phyloP scores from a whole-genome alignment of 2,113 vertebrate genomes.

The Cyprinus carpio region DNA sequence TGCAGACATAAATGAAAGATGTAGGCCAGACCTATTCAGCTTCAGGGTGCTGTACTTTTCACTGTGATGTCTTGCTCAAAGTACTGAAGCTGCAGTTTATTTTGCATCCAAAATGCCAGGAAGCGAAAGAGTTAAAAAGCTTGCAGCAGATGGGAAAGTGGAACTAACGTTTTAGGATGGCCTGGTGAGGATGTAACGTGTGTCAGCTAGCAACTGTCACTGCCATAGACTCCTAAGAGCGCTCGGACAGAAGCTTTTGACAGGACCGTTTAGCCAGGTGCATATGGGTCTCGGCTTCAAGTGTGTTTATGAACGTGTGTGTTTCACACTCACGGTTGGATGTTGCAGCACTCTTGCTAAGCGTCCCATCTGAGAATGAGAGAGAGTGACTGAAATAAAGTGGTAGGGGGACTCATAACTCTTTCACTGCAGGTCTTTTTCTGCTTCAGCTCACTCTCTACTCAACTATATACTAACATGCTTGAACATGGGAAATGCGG shows the following conservation, averaged over 20 bases:
- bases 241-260: constrained; percentile 54
- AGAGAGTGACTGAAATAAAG: constrained; percentile 11
- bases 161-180: constrained; percentile 65
- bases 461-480: not conserved
- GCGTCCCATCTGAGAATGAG: not conserved
- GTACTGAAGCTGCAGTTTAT: not conserved
- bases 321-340: constrained; percentile 22
- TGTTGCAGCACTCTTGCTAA: not conserved
- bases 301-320: constrained; percentile 14
- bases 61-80: not conserved
- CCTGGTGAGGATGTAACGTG: constrained; percentile 71
- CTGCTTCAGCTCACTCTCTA: not conserved
- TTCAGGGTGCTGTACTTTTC: constrained; percentile 5
- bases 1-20: constrained; percentile 53
- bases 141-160: constrained; percentile 59
- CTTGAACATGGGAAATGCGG: not conserved
- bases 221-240: constrained; percentile 55
- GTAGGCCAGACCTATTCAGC: constrained; percentile 39
- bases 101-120: not conserved
- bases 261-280: constrained; percentile 52
- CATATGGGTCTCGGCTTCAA: constrained; percentile 12
- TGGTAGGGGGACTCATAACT: constrained; percentile 29
- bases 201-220: constrained; percentile 60
- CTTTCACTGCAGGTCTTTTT: constrained; percentile 48
- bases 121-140: constrained; percentile 48